Conservation (phyloP, 2,888 invertebrate genomes). For the Tinea semifulvella region DNA sequence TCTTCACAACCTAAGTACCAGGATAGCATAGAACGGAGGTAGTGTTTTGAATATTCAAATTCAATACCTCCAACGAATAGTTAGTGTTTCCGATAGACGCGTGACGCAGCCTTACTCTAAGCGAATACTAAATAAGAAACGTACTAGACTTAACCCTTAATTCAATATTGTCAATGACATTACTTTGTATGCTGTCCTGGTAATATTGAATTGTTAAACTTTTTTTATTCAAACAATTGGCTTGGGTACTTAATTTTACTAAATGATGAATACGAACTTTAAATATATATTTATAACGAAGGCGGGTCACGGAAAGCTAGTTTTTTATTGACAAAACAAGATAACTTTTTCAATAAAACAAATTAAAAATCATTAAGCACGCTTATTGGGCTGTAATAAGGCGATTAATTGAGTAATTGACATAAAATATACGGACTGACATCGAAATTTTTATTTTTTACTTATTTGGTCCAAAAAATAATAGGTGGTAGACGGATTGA, state of each 20-base stretch:
- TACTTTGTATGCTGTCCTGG: not conserved
- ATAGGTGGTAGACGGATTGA: too few species aligned
- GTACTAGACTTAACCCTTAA: too few species aligned
- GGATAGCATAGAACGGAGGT: slow-evolving; percentile 2
- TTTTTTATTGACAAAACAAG: slow-evolving; percentile 16
- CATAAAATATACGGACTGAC: too few species aligned
- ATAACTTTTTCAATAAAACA: slow-evolving; percentile 15
- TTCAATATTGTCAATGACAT: too few species aligned
- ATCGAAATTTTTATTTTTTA: too few species aligned
- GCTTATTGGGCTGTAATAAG: slow-evolving; percentile 34
- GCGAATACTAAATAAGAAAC: slow-evolving; percentile 37
- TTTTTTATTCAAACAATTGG: not conserved
- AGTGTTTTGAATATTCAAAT: slow-evolving; percentile 11
- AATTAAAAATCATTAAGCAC: slow-evolving; percentile 31
- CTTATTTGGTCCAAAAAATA: too few species aligned
- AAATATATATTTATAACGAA: too few species aligned
- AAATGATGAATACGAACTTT: too few species aligned
- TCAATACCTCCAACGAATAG: slow-evolving; percentile 30
- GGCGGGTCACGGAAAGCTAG: too few species aligned
- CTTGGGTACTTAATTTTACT: too few species aligned
- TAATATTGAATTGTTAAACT: not conserved
- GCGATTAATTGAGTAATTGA: slow-evolving; percentile 21
- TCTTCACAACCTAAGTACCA: not conserved
- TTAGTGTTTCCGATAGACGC: slow-evolving; percentile 59
- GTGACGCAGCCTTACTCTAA: slow-evolving; percentile 44